Conservation (phyloP, 2,797 vertebrate species). For the Coregonus ussuriensis region DNA sequence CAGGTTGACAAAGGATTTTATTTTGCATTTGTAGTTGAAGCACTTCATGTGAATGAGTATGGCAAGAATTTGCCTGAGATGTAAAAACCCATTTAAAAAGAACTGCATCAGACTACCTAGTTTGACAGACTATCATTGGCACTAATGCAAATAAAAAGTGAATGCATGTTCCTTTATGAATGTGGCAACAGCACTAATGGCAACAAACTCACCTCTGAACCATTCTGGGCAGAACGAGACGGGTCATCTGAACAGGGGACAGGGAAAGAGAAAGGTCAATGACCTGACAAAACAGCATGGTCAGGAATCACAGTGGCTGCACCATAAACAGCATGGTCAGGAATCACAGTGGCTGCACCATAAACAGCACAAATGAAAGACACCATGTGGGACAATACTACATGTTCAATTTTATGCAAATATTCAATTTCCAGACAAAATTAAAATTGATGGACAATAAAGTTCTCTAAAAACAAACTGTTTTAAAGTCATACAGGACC, state of each 20-base stretch:
- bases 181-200: background rate
- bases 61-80: no score
- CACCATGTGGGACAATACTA: no score
- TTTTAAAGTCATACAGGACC: background rate
- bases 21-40: no score
- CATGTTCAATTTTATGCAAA: no score
- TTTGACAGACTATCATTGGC: background rate
- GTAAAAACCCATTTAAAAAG: background rate
- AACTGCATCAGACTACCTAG: background rate
- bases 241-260: constrained; percentile 87
- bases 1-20: no score
- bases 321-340: background rate
- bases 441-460: background rate
- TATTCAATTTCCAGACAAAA: background rate
- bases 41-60: no score
- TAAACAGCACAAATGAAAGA: background rate
- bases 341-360: background rate
- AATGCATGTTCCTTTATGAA: background rate
- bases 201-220: constrained; percentile 85
- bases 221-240: constrained; percentile 93
- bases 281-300: background rate
- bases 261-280: constrained; percentile 4
- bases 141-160: background rate
- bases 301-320: background rate
- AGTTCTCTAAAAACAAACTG: background rate